These are phyloP conservation scores for Macropodus opercularis DNA, from an alignment of 2,797 vertebrate genomes.

Conservation along the genomic window DNA sequence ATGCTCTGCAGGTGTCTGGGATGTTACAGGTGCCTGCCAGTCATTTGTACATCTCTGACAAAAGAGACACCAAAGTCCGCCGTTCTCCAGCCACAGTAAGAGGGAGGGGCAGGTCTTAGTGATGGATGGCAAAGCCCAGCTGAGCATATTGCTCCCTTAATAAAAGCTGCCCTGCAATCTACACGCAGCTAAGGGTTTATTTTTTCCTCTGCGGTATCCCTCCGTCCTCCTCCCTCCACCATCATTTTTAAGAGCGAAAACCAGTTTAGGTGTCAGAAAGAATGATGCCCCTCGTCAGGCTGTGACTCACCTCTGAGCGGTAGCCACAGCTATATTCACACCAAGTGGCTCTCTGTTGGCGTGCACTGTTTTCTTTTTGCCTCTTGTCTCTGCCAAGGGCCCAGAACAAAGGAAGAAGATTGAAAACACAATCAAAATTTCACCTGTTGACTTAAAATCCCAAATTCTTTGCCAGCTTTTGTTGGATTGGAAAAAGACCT, in stretches of 20 bases:
- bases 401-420: constrained; percentile 49
- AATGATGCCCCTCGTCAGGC: constrained; percentile 73
- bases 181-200: constrained; percentile 59
- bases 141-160: constrained; percentile 83
- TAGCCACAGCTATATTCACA: constrained; percentile 63
- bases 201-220: constrained; percentile 46
- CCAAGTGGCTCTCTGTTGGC: constrained; percentile 42
- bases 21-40: constrained; percentile 18
- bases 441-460: constrained; percentile 10
- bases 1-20: neutral
- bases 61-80: constrained; percentile 16
- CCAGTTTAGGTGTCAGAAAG: constrained; percentile 80
- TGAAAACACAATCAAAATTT: constrained; percentile 36
- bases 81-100: neutral
- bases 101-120: constrained; percentile 36
- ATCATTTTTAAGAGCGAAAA: constrained; percentile 75
- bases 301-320: constrained; percentile 57
- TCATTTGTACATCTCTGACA: constrained; percentile 18
- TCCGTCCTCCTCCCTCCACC: constrained; percentile 37
- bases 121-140: constrained; percentile 78
- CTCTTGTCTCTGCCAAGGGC: constrained; percentile 37
- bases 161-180: constrained; percentile 76
- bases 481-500: constrained; percentile 7
- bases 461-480: constrained; percentile 15
- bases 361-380: constrained; percentile 17